Conservation (phyloP, 1,140 invertebrate genomes). For the Macrotrachela quadricornifera region DNA sequence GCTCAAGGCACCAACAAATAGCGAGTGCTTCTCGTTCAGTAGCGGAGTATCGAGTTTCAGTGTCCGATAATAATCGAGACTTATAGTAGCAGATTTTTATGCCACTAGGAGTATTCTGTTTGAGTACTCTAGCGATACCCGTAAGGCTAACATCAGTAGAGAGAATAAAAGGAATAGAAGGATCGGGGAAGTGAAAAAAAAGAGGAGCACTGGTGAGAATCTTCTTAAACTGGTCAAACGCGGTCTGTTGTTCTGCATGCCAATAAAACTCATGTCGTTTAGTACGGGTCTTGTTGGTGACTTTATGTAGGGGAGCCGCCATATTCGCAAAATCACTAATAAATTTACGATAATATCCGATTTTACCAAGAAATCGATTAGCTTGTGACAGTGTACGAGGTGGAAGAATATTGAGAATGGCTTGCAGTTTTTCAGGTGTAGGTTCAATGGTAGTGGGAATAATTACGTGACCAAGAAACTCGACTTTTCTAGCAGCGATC, state of each 20-base stretch:
- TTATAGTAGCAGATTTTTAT: constrained; percentile 6
- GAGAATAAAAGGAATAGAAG: constrained; percentile 10
- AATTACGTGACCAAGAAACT: constrained; percentile 17
- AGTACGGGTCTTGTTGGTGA: constrained; percentile 4
- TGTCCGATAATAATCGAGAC: neutral
- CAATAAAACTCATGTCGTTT: neutral
- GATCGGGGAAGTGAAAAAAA: constrained; percentile 11
- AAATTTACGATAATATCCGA: constrained; percentile 16
- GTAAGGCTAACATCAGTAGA: constrained; percentile 12
- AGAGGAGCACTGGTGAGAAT: constrained; percentile 2
- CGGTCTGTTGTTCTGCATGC: neutral
- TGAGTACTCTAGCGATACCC: constrained; percentile 11
- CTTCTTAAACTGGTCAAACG: constrained; percentile 12
- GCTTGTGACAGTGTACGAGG: constrained; percentile 15
- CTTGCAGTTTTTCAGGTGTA: constrained; percentile 15
- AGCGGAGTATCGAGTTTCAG: constrained; percentile 13
- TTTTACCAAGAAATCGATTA: constrained; percentile 17
- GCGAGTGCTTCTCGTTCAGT: constrained; percentile 15
- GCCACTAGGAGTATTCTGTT: constrained; percentile 8
- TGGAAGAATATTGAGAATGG: constrained; percentile 14
- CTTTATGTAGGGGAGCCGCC: constrained; percentile 12
- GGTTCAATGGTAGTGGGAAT: constrained; percentile 11
- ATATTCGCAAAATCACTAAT: constrained; percentile 13
- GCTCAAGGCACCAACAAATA: neutral
- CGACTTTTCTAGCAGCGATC: constrained; percentile 1